Base-by-base conservation (phyloP, 2,797 vertebrate species). In the Lepus townsendii region DNA sequence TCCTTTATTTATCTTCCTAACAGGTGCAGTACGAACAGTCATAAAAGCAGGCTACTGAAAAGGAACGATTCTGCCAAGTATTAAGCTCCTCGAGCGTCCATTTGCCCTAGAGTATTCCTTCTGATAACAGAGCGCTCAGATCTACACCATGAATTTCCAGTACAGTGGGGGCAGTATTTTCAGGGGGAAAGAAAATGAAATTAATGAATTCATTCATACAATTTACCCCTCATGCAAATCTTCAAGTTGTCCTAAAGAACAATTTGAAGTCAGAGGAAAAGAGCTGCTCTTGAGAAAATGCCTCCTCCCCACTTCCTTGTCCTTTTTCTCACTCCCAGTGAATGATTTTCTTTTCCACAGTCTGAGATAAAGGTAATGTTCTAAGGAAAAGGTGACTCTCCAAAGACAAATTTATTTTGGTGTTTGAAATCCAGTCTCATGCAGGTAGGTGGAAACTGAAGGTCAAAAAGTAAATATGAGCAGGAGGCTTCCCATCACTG, bases 1-100 rank as follows among this genome's bases (percentile, higher is more conserved):
- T 82, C 97, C 97, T 98, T 98, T 98, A 98, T 98, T 98, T 98
- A 98, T 98, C 98, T 98, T 98, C 97, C 96, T 97, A 98, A 98
- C 98, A 99, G 98, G 98, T 98, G 98, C 98, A 98, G 94, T 82
- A 86, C 0, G 79, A 93, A 93, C 84, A 95, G 93, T 95, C 97
- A 97, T 97, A 97, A 98, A 98, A 96, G 92, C 97, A 96, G 47
- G n/a, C 62, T 92, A 80, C 97, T 95, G 96, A 91, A 97, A 96
- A 96, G 94, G 97, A 96, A 93, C 66, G 83, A 97, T 97, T 87
- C 97, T 97, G 96, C 95, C 85, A 97, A 97, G 95, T 68, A 96
- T 94, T 96, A 97, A 98, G 96, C n/a, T 47, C 52, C 89, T 94
- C 73, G 84, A 90, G 54, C 68, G 47, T 9, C 2, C 88, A 32